Base-by-base conservation (phyloP, 2,888 invertebrate species). In the Rutpela maculata region DNA sequence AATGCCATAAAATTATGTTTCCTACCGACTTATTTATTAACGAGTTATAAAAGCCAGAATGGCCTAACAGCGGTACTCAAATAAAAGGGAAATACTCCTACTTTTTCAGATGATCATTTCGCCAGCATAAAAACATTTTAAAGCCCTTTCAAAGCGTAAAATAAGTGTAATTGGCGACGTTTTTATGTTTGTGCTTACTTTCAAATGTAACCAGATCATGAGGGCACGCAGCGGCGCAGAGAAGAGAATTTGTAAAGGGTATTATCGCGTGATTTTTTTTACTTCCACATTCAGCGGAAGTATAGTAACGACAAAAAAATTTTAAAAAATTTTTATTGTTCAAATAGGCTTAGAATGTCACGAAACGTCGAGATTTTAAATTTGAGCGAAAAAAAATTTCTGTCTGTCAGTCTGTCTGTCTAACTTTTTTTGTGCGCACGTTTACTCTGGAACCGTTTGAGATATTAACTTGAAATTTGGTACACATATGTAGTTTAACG, bases 121-220 rank as follows among this genome's bases (percentile, higher is more conserved):
- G 76, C 65, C 70, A 72, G 78, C 80, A 80, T 83, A 82, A 74
- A 82, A 82, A 80, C 78, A 80, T 82, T 81, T 83, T 80, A 82
- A 80, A 77, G 82, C 82, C 77, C 78, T 76, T 81, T 77, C 79
- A 72, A 75, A 80, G 80, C 80, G 81, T 77, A 79, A 81, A 81
- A 78, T 80, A 80, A 81, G 81, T 73, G 81, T 83, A 83, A 83
- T 82, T 82, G 83, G 80, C 78, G 82, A 80, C 81, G 79, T 78
- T 83, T 81, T 83, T 82, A 83, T 80, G 80, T 79, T 77, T 69
- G 18, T 76, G 74, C 60, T 31, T 26, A 60, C 60, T 60, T 60
- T 26, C 22, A 31, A 60, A 60, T 60, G 60, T 60, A 60, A 60
- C 60, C n/a, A 50, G 50, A 15, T 50, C 50, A 50, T 15, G 50